These are phyloP conservation scores for Geotrypetes seraphini DNA, from an alignment of 2,797 vertebrate species.

Conservation along the genomic window DNA sequence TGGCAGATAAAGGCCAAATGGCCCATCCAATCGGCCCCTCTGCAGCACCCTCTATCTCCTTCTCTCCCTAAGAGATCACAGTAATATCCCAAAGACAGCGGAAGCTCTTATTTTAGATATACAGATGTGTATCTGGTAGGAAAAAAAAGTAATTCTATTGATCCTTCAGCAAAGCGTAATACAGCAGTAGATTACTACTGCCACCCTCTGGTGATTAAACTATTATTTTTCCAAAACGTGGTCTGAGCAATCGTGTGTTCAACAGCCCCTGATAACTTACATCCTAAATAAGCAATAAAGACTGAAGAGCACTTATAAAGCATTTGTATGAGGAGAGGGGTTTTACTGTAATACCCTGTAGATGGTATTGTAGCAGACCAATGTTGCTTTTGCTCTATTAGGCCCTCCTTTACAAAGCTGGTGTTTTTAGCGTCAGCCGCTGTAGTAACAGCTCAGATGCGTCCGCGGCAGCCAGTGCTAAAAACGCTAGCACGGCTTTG, in stretches of 20 bases:
- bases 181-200: constrained; percentile 49
- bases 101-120: constrained; percentile 15
- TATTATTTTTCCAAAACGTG: constrained; percentile 19
- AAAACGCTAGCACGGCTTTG: too few relatives aligned
- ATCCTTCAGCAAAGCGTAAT: constrained; percentile 1
- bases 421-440: too few relatives aligned
- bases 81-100: constrained; percentile 11
- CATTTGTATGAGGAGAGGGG: too few relatives aligned
- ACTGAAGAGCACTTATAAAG: constrained; percentile 41
- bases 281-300: constrained; percentile 39
- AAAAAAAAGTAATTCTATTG: constrained; percentile 2
- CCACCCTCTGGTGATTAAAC: constrained; percentile 51
- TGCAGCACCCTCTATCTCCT: too few relatives aligned
- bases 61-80: too few relatives aligned
- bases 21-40: too few relatives aligned
- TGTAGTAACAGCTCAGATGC: too few relatives aligned
- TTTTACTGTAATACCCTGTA: constrained; percentile 43
- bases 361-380: constrained; percentile 41
- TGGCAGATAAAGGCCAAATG: too few relatives aligned
- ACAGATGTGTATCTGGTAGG: not conserved
- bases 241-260: constrained; percentile 29
- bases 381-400: constrained; percentile 32
- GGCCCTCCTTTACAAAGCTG: too few relatives aligned
- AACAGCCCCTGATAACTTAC: constrained; percentile 28
- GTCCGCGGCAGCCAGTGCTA: too few relatives aligned